phyloP scores from a whole-genome alignment of 2,888 invertebrate species.

The Gari tellinella region DNA sequence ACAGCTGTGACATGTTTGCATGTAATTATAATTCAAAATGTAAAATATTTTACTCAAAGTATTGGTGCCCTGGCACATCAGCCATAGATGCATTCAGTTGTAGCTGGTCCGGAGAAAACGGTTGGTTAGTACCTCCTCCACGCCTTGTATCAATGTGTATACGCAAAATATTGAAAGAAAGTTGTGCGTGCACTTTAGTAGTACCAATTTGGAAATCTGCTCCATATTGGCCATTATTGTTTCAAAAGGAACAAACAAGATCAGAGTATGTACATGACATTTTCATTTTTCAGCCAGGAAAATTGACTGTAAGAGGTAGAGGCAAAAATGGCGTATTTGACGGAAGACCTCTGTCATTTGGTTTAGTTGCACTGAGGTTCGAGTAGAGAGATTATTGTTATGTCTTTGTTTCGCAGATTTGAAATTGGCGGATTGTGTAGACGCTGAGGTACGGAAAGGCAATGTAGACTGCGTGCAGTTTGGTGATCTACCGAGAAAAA shows the following conservation, averaged over 20 bases:
- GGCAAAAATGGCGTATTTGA: conserved; percentile 29
- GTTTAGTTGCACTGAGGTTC: conserved; percentile 22
- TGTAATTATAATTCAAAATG: conserved; percentile 22
- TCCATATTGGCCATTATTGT: conserved; percentile 13
- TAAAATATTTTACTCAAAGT: conserved; percentile 13
- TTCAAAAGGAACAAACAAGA: neutral
- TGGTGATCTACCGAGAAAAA: conserved; percentile 11
- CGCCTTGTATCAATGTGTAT: neutral
- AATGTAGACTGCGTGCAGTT: conserved; percentile 4
- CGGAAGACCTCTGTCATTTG: conserved; percentile 13
- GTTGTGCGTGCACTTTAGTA: conserved; percentile 14
- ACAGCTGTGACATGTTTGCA: conserved; percentile 19
- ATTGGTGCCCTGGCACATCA: conserved; percentile 17
- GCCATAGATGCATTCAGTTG: conserved; percentile 9
- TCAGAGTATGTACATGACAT: conserved; percentile 5
- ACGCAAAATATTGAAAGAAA: conserved; percentile 7
- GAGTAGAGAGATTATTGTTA: neutral
- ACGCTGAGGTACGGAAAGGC: neutral
- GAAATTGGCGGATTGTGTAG: neutral
- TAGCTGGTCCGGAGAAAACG: conserved; percentile 1
- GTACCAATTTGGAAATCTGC: conserved; percentile 33
- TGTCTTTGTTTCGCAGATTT: conserved; percentile 3
- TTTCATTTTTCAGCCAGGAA: conserved; percentile 9
- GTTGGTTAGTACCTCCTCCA: conserved; percentile 35
- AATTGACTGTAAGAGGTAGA: conserved; percentile 6